Base-by-base conservation (phyloP, 2,797 vertebrate species). In the Lepidocolaptes lacrymiger region DNA sequence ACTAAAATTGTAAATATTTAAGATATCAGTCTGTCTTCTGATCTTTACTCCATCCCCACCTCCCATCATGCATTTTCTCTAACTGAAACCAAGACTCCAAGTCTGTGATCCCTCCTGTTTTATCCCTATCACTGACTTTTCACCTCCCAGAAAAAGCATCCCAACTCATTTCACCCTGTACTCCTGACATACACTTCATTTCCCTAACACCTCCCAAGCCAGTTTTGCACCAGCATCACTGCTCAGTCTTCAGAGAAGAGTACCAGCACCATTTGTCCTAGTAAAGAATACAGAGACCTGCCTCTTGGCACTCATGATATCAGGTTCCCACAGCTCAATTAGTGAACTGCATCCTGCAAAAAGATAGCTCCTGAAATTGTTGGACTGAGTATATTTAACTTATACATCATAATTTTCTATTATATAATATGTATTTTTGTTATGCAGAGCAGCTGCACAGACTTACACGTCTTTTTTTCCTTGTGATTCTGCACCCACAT, bases 381-480 rank as follows among this genome's bases (percentile, higher is more conserved):
- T 52, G 54, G 32, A 64, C 8, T 9, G 72, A 85, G 28, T 6
- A 28, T 3, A 75, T 37, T 37, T 79, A 46, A 76, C 49, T 72
- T 32, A 44, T 8, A 28, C 16, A 75, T 32, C 41, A 68, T 26
- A n/a, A 26, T 37, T 68, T 79, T 34, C 1, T 15, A 48, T 64
- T 63, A 39, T 3, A 36, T n/a, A 46, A 56, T 9, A 39, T 2
- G 3, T 8, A 10, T 6, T 48, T 72, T 68, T 54, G 12, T 62
- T 36, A 63, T 13, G 36, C 19, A 89, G 62, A 94, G 32, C 20
- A 92, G 27, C 54, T 69, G 27, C 14, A 26, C 32, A 82, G 63
- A 95, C 97, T 95, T 97, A 98, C 98, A 85, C 36, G 75, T 43
- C 21, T 93, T 95, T 41, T 67, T 93, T 56, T 49, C 80, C 89